Evolutionary conservation across 2,797 vertebrate genomes (phyloP), one percentile per base, ranked within the genome.

Genomic region (Onychomys arenicola): DNA sequence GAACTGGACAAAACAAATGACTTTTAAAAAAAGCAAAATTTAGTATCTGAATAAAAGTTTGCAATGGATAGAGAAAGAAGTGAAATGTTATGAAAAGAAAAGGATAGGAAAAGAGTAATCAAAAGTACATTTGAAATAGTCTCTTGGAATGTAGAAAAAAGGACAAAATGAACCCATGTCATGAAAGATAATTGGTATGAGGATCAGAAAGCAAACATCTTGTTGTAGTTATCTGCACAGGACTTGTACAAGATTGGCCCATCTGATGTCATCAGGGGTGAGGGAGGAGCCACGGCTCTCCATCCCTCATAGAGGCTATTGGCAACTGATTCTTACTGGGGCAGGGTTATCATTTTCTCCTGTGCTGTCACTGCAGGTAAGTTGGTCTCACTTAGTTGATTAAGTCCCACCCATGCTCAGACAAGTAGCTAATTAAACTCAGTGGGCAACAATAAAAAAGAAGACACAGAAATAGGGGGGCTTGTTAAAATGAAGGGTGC

Each of bases 111-210:
- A 55, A 46, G 27, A 21, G 57, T 8, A 75, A 73, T 32, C 11
- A 46, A 37, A 59, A 19, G 14, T 13, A 93, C 59, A 94, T 49
- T 91, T 81, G 55, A 86, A 95, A 89, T 84, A 91, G 4, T 84
- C 55, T 87, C 12, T 96, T 93, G 71, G 89, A 75, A 88, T 82
- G 34, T 23, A 46, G 59, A 89, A 49, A 52, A 94, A 85, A 77
- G 2, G 40, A 29, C 6, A 91, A 95, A 95, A 49, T 52, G 17
- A 69, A 95, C 92, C 63, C 8, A 71, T 46, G 3, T 59, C 82
- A 49, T 57, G 61, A 78, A 89, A 57, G 37, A 65, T 69, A 80
- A 75, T 16, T 55, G 13, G 40, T 69, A 43, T 11, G 49, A 25
- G 34, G 5, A 9, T 89, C 34, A 67, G 25, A 84, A 96, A 92